Evolutionary conservation across 1,140 invertebrate genomes (phyloP).

Genomic region (Drosophila saltans): DNA sequence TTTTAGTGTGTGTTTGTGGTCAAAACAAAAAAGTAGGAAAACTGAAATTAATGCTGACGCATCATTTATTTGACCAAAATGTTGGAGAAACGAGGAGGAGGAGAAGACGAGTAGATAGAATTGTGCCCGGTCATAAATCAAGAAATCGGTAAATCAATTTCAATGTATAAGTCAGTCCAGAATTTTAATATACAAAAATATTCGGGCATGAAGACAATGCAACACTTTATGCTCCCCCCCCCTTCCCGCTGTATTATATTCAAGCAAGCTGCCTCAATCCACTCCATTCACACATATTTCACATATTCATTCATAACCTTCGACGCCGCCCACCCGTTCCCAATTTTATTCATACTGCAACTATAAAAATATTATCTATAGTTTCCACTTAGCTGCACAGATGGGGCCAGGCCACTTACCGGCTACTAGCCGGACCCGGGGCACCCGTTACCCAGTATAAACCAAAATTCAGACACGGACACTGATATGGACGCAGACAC

Average conservation of each 20-base stretch:
- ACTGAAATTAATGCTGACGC: slow-evolving; percentile 68
- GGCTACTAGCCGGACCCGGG: slow-evolving; percentile 4
- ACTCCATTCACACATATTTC: slow-evolving; percentile 17
- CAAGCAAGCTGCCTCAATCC: background rate
- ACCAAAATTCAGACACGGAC: background rate
- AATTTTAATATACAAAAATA: slow-evolving; percentile 77
- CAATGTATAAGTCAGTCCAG: slow-evolving; percentile 46
- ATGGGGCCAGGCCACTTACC: slow-evolving; percentile 59
- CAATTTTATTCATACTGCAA: slow-evolving; percentile 45
- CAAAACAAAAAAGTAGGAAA: slow-evolving; percentile 15
- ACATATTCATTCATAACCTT: too few species aligned
- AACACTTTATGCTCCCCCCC: background rate
- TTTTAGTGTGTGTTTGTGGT: slow-evolving; percentile 13
- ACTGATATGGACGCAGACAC: background rate
- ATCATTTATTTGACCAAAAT: slow-evolving; percentile 63
- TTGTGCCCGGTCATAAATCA: slow-evolving; percentile 74
- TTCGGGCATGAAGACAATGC: slow-evolving; percentile 23
- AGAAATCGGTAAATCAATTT: slow-evolving; percentile 72
- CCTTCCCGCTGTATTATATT: too few species aligned
- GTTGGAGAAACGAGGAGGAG: slow-evolving; percentile 13
- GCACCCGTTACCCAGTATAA: too few species aligned
- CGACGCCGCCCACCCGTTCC: slow-evolving; percentile 7
- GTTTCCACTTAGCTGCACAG: slow-evolving; percentile 81
- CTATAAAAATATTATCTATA: slow-evolving; percentile 82
- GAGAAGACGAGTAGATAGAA: slow-evolving; percentile 32